phyloP scores from a whole-genome alignment of 92 coral and sea anemone species.

The Epizoanthus ramosus region DNA sequence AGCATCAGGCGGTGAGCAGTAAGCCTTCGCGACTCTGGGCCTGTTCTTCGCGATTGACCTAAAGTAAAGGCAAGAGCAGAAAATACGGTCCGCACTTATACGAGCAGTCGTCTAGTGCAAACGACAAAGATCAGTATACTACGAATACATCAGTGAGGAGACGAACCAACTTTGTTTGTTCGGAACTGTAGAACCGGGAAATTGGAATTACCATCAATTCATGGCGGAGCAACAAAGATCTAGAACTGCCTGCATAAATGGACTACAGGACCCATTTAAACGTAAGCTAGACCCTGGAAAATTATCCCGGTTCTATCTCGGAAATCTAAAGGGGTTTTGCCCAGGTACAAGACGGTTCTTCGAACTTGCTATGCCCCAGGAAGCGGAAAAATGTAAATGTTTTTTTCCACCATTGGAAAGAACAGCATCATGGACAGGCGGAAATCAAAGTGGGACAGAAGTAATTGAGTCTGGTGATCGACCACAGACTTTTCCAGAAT shows the following conservation, averaged over 20 bases:
- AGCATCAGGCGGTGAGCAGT: too few species aligned
- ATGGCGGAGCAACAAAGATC: slow-evolving; percentile 14
- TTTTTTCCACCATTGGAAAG: slow-evolving; percentile 50
- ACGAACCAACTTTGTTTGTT: too few species aligned
- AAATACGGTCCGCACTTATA: too few species aligned
- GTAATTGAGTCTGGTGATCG: neutral
- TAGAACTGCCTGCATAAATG: neutral
- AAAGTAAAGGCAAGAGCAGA: too few species aligned
- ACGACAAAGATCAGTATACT: too few species aligned
- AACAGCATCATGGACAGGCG: neutral
- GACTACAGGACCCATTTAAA: neutral
- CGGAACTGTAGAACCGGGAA: too few species aligned
- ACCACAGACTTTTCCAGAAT: slow-evolving; percentile 80
- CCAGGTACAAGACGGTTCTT: slow-evolving; percentile 48
- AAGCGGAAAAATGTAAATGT: slow-evolving; percentile 24
- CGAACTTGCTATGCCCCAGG: slow-evolving; percentile 58
- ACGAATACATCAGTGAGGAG: too few species aligned
- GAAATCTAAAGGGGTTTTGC: slow-evolving; percentile 53
- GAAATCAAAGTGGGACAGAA: neutral
- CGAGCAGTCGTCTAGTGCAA: too few species aligned
- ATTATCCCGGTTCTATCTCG: slow-evolving; percentile 41
- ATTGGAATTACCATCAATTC: too few species aligned
- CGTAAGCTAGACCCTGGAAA: neutral
- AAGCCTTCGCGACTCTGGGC: too few species aligned
- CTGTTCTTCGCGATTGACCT: too few species aligned